Evolutionary conservation across 2,888 invertebrate genomes (phyloP), one percentile per base, ranked within the genome.

Genomic region (Scaptodrosophila latifasciaeformis): DNA sequence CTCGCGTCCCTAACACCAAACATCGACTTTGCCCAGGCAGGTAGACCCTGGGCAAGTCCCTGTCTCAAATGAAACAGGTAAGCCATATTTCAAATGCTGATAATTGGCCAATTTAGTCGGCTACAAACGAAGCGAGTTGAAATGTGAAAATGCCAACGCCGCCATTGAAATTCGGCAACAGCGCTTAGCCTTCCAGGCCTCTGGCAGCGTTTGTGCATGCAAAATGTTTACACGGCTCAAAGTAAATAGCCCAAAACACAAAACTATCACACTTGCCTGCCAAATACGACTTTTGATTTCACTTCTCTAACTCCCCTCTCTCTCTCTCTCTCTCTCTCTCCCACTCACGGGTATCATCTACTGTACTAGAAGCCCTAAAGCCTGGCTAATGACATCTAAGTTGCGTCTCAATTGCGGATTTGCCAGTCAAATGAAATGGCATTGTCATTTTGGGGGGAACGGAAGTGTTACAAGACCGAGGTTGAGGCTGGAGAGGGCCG

Each of bases 351-450:
- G 49, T 31, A 37, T 29, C n/a, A n/a, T n/a, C n/a, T n/a, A n/a
- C n/a, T n/a, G n/a, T n/a, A n/a, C n/a, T n/a, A n/a, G n/a, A n/a
- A n/a, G 30, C 47, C 51, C 49, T 79, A 72, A 74, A 62, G 71
- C 70, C 69, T 53, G 60, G 76, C 59, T 79, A 76, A 82, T 82
- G 76, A 76, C 81, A 66, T 71, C 70, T 68, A 68, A 80, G 69
- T 78, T 64, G 63, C 54, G 82, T 79, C 80, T 80, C 79, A 81
- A 80, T 79, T 71, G 79, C 67, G 79, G 81, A 81, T 80, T 82
- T 78, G 55, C 62, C 37, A 53, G 60, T 65, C 51, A 68, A 59
- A 60, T 50, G 59, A 62, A 74, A 75, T 70, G 75, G 70, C 78
- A 70, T 67, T 77, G 24, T 3, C 24, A 24, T 3, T 24, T 24